Conservation (phyloP, 92 coral and sea anemone species). For the Phymanthus crucifer region DNA sequence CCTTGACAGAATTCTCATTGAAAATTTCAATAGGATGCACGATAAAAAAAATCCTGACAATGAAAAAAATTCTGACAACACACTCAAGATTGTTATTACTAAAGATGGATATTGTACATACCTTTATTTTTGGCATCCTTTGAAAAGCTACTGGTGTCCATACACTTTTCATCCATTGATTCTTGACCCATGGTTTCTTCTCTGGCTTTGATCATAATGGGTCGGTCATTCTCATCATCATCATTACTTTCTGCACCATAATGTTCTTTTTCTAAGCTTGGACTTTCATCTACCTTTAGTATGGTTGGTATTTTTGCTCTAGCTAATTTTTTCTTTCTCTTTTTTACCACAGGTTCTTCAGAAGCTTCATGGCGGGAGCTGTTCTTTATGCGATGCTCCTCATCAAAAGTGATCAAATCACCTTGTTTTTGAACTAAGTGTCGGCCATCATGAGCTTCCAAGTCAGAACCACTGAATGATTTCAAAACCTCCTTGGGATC, state of each 20-base stretch:
- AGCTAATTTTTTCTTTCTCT: constrained; percentile 63
- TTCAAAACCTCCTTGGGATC: constrained; percentile 33
- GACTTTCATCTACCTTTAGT: constrained; percentile 55
- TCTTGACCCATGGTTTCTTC: constrained; percentile 49
- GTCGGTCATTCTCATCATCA: constrained; percentile 17
- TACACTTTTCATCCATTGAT: constrained; percentile 46
- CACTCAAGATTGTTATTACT: neutral
- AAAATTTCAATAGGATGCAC: neutral
- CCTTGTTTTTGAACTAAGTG: constrained; percentile 39
- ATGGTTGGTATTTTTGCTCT: constrained; percentile 97
- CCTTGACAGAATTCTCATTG: too few species aligned
- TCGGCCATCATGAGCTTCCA: constrained; percentile 6
- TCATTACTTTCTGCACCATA: constrained; percentile 21
- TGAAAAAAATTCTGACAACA: neutral
- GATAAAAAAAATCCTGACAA: neutral
- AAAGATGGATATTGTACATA: constrained; percentile 2
- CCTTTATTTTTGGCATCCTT: constrained; percentile 34
- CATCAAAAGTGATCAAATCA: constrained; percentile 72
- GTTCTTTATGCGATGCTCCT: constrained; percentile 37
- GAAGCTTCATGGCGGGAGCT: constrained; percentile 22
- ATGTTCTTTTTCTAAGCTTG: constrained; percentile 24
- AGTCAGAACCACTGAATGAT: constrained; percentile 48
- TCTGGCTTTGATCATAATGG: constrained; percentile 14
- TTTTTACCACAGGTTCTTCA: constrained; percentile 58
- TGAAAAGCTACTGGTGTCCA: constrained; percentile 22